These are phyloP conservation scores for Copidosoma aretas DNA, from an alignment of 2,888 invertebrate genomes.

Conservation along the genomic window DNA sequence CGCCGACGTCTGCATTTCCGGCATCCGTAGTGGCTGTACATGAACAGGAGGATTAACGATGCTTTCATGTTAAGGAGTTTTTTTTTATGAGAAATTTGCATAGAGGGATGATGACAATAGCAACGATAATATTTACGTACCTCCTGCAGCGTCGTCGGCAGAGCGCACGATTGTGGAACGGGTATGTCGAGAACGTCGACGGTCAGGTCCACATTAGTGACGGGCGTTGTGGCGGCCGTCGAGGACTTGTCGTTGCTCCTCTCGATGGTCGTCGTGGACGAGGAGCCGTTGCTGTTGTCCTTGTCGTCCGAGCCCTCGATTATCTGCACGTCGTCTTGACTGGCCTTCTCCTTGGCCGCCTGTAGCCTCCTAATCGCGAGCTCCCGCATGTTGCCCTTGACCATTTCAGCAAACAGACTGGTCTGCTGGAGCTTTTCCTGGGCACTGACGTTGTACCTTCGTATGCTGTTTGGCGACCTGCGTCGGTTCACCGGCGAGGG, in stretches of 20 bases:
- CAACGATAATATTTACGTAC: constrained; percentile 15
- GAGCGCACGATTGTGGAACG: constrained; percentile 64
- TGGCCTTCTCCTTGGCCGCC: constrained; percentile 72
- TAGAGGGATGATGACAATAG: neutral
- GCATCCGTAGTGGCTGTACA: constrained; percentile 5
- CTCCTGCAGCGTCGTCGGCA: constrained; percentile 34
- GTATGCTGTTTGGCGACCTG: constrained; percentile 56
- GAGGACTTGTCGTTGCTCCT: constrained; percentile 45
- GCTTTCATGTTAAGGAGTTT: neutral
- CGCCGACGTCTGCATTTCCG: constrained; percentile 9
- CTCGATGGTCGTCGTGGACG: constrained; percentile 38
- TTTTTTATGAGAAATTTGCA: neutral
- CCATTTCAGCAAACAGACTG: constrained; percentile 87
- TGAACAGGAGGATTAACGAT: constrained; percentile 8
- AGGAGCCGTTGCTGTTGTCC: constrained; percentile 52
- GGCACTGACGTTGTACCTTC: constrained; percentile 54
- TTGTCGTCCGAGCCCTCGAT: constrained; percentile 58
- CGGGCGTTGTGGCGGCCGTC: constrained; percentile 34
- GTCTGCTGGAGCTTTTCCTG: constrained; percentile 86
- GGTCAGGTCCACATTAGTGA: constrained; percentile 36
- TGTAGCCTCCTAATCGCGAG: constrained; percentile 75
- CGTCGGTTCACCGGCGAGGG: constrained; percentile 59
- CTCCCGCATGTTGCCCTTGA: constrained; percentile 83
- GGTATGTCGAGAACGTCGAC: constrained; percentile 75
- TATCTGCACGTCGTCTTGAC: constrained; percentile 60